Evolutionary conservation across 2,797 vertebrate species (phyloP).

Genomic region (Zenarchopterus dispar): DNA sequence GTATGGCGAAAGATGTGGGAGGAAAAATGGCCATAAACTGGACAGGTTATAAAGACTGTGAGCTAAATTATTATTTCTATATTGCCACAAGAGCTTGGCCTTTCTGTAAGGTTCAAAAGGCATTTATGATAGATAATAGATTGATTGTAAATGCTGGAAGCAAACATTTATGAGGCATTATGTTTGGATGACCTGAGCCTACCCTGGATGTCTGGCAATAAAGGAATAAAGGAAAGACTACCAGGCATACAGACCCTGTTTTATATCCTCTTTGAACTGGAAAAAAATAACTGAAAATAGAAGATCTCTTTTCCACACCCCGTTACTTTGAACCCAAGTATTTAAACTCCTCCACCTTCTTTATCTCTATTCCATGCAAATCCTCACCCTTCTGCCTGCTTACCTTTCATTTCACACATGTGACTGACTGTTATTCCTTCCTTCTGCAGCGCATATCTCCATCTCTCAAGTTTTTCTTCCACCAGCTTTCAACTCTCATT

Average conservation of each 20-base stretch:
- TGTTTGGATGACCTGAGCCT: constrained; percentile 14
- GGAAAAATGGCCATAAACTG: constrained; percentile 20
- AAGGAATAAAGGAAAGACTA: constrained; percentile 12
- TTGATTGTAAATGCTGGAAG: constrained; percentile 40
- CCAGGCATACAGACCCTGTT: constrained; percentile 4
- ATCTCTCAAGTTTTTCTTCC: too few species aligned
- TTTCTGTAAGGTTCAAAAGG: constrained; percentile 20
- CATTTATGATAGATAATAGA: constrained; percentile 51
- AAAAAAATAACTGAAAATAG: background rate
- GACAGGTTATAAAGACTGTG: constrained; percentile 31
- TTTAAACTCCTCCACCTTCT: too few species aligned
- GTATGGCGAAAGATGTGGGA: constrained; percentile 23
- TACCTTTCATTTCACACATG: too few species aligned
- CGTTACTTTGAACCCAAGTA: too few species aligned
- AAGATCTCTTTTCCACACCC: too few species aligned
- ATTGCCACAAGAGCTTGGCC: constrained; percentile 22
- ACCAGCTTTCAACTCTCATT: too few species aligned
- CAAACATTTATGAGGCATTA: constrained; percentile 41
- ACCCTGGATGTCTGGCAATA: constrained; percentile 1
- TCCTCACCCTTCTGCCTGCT: too few species aligned
- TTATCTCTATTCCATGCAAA: too few species aligned
- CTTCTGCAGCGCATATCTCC: too few species aligned
- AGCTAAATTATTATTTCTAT: constrained; percentile 44
- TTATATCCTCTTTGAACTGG: background rate
- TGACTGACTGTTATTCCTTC: too few species aligned